Evolutionary conservation across 2,888 invertebrate species (phyloP).

Genomic region (Campoletis raptor): DNA sequence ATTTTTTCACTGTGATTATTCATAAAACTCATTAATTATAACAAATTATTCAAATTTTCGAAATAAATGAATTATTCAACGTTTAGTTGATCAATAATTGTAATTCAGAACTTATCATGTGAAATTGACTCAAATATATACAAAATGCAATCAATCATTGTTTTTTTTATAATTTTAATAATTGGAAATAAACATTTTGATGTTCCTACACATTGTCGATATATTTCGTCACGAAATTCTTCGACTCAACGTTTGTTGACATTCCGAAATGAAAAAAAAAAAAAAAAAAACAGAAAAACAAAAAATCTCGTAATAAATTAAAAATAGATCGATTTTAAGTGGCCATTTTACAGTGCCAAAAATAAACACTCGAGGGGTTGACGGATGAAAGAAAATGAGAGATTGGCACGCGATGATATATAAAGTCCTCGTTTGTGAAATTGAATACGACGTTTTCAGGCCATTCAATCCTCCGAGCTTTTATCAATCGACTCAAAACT

Average conservation of each 20-base stretch:
- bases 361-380: constrained; percentile 10
- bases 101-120: neutral
- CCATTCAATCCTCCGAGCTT: neutral
- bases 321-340: neutral
- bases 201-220: neutral
- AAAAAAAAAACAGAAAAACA: neutral
- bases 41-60: neutral
- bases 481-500: constrained; percentile 28
- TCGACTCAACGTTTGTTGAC: neutral
- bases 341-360: neutral
- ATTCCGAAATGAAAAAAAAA: neutral
- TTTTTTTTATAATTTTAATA: neutral
- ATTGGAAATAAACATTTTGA: neutral
- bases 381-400: constrained; percentile 7
- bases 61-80: neutral
- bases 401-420: constrained; percentile 23
- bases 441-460: neutral
- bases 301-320: neutral
- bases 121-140: neutral
- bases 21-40: too few relatives aligned
- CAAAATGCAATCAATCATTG: neutral
- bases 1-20: too few relatives aligned
- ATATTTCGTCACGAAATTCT: neutral
- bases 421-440: neutral
- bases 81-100: neutral